These are phyloP conservation scores for Altica lythri DNA, from an alignment of 2,888 invertebrate genomes.

Conservation along the genomic window DNA sequence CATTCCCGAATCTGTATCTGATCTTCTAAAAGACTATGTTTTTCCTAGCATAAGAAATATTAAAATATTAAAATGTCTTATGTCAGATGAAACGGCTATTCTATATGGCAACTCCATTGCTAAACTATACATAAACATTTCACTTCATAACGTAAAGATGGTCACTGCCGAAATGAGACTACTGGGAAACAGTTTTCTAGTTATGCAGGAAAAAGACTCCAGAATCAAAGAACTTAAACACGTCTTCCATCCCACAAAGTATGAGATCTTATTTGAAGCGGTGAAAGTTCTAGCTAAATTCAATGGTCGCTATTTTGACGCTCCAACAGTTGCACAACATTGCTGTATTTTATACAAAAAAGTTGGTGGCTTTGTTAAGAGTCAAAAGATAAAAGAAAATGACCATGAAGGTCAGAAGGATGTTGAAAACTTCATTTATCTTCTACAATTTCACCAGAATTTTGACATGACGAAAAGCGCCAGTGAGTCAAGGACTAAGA, in stretches of 20 bases:
- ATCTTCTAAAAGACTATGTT: background rate
- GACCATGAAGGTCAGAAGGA: background rate
- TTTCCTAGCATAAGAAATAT: background rate
- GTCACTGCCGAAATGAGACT: conserved; percentile 2
- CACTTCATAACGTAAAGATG: conserved; percentile 3
- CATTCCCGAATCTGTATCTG: background rate
- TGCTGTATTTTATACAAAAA: conserved; percentile 6
- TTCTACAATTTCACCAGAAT: background rate
- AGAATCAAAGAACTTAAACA: background rate
- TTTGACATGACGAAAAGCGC: conserved; percentile 2
- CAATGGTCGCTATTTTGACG: background rate
- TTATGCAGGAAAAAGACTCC: background rate
- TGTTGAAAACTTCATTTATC: conserved; percentile 4
- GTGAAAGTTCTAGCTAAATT: conserved; percentile 2
- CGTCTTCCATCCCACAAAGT: conserved; percentile 1
- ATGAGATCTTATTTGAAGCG: background rate
- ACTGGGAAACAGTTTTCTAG: conserved; percentile 5
- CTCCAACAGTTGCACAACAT: conserved; percentile 3
- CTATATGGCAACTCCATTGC: conserved; percentile 1
- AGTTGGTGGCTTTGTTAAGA: background rate
- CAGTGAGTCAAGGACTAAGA: conserved; percentile 4
- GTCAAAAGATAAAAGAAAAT: conserved; percentile 7
- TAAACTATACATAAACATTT: background rate
- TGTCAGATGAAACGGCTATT: background rate
- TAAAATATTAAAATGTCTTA: background rate